These are phyloP conservation scores for Falcunculus frontatus DNA, from an alignment of 2,113 vertebrate genomes.

Conservation along the genomic window DNA sequence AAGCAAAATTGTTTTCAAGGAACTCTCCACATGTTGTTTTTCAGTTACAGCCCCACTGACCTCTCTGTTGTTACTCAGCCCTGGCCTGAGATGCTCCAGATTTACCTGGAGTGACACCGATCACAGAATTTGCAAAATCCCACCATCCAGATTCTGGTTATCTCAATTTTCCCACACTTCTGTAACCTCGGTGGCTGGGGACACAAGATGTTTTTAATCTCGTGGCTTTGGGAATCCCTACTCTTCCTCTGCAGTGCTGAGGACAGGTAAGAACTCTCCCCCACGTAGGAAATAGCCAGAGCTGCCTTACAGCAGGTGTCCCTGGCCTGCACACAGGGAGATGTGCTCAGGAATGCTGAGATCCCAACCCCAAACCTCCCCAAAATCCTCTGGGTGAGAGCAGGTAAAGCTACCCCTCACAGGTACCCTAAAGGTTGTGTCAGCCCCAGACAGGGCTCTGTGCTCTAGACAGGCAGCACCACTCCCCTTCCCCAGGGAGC, in stretches of 20 bases:
- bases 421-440: background rate
- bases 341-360: background rate
- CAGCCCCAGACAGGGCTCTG: background rate
- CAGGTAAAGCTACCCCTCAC: background rate
- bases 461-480: background rate
- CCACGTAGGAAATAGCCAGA: accelerated
- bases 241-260: background rate
- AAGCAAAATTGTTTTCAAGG: background rate
- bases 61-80: background rate
- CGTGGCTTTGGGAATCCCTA: background rate
- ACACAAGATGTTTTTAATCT: background rate
- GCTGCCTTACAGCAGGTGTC: background rate
- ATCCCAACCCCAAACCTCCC: background rate
- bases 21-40: background rate
- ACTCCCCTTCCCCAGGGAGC: background rate
- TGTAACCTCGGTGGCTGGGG: background rate
- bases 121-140: background rate
- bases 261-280: background rate
- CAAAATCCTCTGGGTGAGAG: background rate
- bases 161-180: background rate
- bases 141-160: background rate
- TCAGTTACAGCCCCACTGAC: background rate
- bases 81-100: background rate
- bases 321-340: background rate
- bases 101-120: background rate